phyloP scores from a whole-genome alignment of 2,797 vertebrate species.

The Champsocephalus gunnari region DNA sequence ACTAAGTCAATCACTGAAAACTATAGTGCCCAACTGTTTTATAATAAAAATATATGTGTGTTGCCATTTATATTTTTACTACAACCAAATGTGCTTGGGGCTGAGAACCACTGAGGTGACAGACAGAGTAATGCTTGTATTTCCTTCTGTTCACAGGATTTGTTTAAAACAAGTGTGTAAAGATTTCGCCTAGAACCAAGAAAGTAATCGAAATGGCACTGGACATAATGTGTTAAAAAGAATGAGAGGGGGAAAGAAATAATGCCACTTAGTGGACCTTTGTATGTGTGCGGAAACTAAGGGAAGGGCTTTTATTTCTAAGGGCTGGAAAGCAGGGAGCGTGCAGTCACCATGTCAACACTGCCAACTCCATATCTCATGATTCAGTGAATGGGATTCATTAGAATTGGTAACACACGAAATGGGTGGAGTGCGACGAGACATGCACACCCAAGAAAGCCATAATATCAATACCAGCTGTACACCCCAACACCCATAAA shows the following conservation, averaged over 20 bases:
- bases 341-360: conserved; percentile 68
- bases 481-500: conserved; percentile 64
- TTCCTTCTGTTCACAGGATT: neutral
- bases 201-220: conserved; percentile 4
- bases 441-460: conserved; percentile 66
- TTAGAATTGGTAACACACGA: conserved; percentile 69
- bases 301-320: conserved; percentile 69
- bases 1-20: neutral
- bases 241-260: no score
- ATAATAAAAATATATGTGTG: no score
- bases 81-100: neutral
- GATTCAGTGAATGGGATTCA: conserved; percentile 85
- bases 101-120: neutral
- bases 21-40: no score
- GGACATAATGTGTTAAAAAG: conserved; percentile 2
- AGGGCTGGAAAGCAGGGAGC: conserved; percentile 65
- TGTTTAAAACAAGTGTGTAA: neutral
- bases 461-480: conserved; percentile 84
- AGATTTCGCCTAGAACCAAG: conserved; percentile 13
- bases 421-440: conserved; percentile 72
- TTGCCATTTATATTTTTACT: no score
- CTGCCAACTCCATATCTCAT: conserved; percentile 81
- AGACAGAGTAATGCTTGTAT: neutral
- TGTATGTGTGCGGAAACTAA: conserved; percentile 40
- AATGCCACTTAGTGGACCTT: no score